Base-by-base conservation (phyloP, 2,888 invertebrate species). In the Scaptomyza reducta region DNA sequence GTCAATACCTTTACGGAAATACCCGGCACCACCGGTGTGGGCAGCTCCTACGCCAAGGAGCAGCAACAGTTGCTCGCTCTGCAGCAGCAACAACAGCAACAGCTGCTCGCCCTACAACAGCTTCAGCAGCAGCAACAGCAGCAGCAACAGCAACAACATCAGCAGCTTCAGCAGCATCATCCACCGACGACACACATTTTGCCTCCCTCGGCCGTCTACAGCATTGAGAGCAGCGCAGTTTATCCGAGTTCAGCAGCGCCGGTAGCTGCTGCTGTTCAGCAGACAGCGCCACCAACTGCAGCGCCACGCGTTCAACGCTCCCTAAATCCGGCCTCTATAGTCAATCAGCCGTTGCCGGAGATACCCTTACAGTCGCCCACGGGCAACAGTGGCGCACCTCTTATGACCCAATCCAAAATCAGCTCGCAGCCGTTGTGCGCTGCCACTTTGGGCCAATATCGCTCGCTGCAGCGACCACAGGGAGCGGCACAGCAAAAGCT, bases 401-500 rank as follows among this genome's bases (percentile, higher is more conserved):
- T 84, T 10, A 51, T 61, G 14, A 13, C 63, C 25, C 81, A 77
- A 29, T 84, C 91, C 2, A 91, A 92, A 77, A 92, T 91, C 65
- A 89, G 90, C n/a, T 88, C 91, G 51, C 92, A 92, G 72, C 92
- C 92, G 18, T 74, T 92, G 27, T 92, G 91, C 59, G 92, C 91
- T 5, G 91, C 92, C 44, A 92, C 94, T 54, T 88, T 94, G 6
- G 91, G 91, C 35, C 94, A 94, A 76, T 94, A 94, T 88, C 92
- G 94, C 45, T 94, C 94, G 25, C 89, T 94, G 47, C 94, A 94
- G 79, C 91, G 94, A 0, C 94, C 94, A 0, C 88, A 91, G 33
- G 72, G 87, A 3, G 47, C 81, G 14, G 51, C 68, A 18, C 74
- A 89, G 16, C 86, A 89, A 46, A 90, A 91, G 69, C 41, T 90